Percentiles rank a stretch among this genome's conserved stretches.
Evolutionary conservation across 2,797 vertebrate genomes (phyloP).

Genomic region (Phyllotis vaccarum): DNA sequence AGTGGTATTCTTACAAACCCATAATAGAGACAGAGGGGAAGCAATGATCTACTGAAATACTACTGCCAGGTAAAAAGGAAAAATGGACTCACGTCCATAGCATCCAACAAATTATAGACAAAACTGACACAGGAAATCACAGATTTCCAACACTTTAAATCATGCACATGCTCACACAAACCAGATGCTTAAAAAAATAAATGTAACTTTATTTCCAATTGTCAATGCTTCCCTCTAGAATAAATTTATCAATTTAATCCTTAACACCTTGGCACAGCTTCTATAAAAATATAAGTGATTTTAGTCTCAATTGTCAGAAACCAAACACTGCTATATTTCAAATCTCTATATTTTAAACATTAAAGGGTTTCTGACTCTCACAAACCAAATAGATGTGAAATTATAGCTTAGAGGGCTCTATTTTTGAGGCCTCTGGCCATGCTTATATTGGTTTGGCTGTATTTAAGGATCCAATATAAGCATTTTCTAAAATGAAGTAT

Average conservation of each 20-base stretch:
- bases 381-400: slow-evolving; percentile 80
- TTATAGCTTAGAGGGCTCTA: slow-evolving; percentile 72
- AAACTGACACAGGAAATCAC: slow-evolving; percentile 86
- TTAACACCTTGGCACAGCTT: slow-evolving; percentile 84
- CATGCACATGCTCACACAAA: slow-evolving; percentile 88
- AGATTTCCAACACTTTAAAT: slow-evolving; percentile 85
- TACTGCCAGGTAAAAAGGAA: slow-evolving; percentile 78
- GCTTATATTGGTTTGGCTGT: slow-evolving; percentile 61
- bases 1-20: slow-evolving; percentile 75
- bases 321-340: slow-evolving; percentile 81
- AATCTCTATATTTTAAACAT: slow-evolving; percentile 80
- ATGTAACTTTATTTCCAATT: slow-evolving; percentile 88
- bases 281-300: slow-evolving; percentile 84
- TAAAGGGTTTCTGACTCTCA: slow-evolving; percentile 81
- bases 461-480: slow-evolving; percentile 48
- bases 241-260: slow-evolving; percentile 87
- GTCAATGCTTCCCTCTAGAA: slow-evolving; percentile 83
- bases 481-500: slow-evolving; percentile 57
- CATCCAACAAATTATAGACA: slow-evolving; percentile 82
- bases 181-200: slow-evolving; percentile 86
- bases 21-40: slow-evolving; percentile 71
- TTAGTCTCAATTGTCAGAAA: slow-evolving; percentile 85
- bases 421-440: slow-evolving; percentile 73
- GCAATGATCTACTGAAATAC: slow-evolving; percentile 84
- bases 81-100: slow-evolving; percentile 84